Conservation (phyloP, 2,888 invertebrate genomes). For the Odontocolon sp. region DNA sequence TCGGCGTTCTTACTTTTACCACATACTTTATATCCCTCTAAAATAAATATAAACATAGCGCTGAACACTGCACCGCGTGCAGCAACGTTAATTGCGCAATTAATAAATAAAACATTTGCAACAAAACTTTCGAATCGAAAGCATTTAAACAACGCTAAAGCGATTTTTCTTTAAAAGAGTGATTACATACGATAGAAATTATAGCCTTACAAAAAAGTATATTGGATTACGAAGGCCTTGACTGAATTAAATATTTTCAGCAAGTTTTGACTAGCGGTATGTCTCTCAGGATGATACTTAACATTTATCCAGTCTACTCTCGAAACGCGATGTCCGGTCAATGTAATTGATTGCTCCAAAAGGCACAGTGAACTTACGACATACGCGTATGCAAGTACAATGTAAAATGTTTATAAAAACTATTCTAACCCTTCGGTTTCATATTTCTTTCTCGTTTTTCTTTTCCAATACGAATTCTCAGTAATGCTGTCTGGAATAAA, state of each 20-base stretch:
- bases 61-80: background rate
- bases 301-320: background rate
- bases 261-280: slow-evolving; percentile 40
- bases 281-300: background rate
- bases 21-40: background rate
- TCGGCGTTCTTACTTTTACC: background rate
- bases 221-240: background rate
- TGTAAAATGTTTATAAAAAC: slow-evolving; percentile 53
- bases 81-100: background rate
- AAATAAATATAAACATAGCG: background rate
- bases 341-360: slow-evolving; percentile 36
- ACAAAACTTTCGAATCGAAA: background rate
- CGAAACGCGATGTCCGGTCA: slow-evolving; percentile 12
- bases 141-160: background rate
- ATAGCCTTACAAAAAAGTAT: background rate
- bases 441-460: background rate
- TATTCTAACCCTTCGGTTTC: slow-evolving; percentile 16
- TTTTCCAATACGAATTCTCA: background rate
- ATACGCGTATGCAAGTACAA: slow-evolving; percentile 25
- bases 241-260: slow-evolving; percentile 30
- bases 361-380: slow-evolving; percentile 51
- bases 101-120: background rate
- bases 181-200: background rate
- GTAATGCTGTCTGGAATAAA: too few relatives aligned
- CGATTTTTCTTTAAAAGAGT: background rate